Evolutionary conservation across 2,888 invertebrate genomes (phyloP), one percentile per base, ranked within the genome.

Genomic region (Dromius quadrimaculatus): DNA sequence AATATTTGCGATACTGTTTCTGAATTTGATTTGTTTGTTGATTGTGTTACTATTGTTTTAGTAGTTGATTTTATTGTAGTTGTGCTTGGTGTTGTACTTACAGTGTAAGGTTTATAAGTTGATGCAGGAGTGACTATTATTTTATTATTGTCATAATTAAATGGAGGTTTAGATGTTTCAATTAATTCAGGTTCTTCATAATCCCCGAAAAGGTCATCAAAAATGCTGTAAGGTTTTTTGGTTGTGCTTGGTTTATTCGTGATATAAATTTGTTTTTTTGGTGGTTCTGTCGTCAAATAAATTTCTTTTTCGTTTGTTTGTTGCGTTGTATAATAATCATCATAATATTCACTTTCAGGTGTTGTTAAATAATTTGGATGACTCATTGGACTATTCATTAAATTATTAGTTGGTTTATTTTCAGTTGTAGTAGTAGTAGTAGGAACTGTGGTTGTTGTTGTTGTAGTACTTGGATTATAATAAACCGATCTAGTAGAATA

Each of bases 171-270:
- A 3, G 71, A 50, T 20, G 15, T 17, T 70, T 50, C 61, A 13
- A 61, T 64, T 11, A 74, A 71, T 28, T 57, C 71, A 76, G 66
- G 74, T 45, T 78, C 74, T 61, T 81, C 81, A 36, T 84, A 84
- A 54, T 82, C 82, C 2, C 82, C 82, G 73, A 83, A 83, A 8
- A 83, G 72, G 72, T 83, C 82, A 71, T 83, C 83, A 64, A 83
- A 82, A 17, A 83, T 73, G 73, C 81, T 84, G 80, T 77, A 81
- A 72, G 74, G 76, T 76, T 74, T 76, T 74, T 74, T 83, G 0
- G 85, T 85, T 1, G 84, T 79, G 1, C 81, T 28, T 34, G 38
- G 76, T n/a, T 75, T 75, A 11, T 75, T 76, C 2, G 77, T 76
- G 0, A 36, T 66, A 43, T 28, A 59, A 41, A 43, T 28, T 22